phyloP scores from a whole-genome alignment of 2,888 invertebrate species.

The Trimorus sp. region DNA sequence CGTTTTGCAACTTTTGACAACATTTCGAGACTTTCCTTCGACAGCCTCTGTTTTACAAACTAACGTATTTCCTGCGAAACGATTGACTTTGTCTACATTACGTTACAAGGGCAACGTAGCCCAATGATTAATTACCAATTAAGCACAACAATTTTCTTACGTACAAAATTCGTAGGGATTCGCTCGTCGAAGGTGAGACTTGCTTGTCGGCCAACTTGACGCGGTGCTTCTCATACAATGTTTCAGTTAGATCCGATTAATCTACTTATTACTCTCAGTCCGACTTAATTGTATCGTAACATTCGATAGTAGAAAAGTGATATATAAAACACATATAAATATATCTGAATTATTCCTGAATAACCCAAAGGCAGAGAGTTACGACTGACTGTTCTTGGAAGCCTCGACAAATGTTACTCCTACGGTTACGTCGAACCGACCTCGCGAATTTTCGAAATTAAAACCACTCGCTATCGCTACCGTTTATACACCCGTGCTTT shows the following conservation, averaged over 20 bases:
- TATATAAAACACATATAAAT: conserved; percentile 65
- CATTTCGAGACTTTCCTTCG: no score
- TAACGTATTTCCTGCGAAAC: no score
- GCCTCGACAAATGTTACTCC: conserved; percentile 55
- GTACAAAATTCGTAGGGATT: conserved; percentile 9
- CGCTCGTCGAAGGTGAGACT: conserved; percentile 26
- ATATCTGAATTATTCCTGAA: conserved; percentile 63
- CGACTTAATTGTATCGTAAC: conserved; percentile 55
- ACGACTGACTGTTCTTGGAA: conserved; percentile 65
- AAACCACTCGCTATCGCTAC: conserved; percentile 14
- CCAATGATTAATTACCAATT: no score
- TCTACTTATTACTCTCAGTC: conserved; percentile 64
- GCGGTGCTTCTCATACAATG: conserved; percentile 32
- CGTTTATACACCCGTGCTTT: conserved; percentile 26
- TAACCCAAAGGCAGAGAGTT: conserved; percentile 65
- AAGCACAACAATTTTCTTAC: neutral
- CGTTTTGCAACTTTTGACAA: no score
- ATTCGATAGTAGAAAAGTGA: conserved; percentile 62
- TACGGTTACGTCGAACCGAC: conserved; percentile 40
- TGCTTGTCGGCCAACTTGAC: conserved; percentile 36
- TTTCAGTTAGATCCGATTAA: conserved; percentile 51
- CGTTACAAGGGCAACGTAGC: no score
- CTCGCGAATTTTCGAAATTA: conserved; percentile 32
- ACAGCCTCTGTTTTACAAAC: no score
- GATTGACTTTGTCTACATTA: no score